These are phyloP conservation scores for Podarcis cretensis DNA, from an alignment of 2,113 vertebrate species.

Conservation along the genomic window DNA sequence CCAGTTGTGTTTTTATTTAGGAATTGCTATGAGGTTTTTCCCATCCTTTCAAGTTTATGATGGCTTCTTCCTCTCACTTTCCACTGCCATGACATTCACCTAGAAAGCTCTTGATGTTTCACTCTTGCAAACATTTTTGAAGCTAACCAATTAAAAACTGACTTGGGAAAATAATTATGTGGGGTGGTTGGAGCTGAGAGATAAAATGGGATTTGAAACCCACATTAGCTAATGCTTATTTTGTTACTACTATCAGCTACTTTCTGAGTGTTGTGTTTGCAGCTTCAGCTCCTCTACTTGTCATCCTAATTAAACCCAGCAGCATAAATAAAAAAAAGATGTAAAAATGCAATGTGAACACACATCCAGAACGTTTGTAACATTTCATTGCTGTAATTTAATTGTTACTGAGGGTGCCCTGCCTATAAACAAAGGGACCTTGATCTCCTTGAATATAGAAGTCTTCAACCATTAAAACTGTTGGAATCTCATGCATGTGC, in stretches of 20 bases:
- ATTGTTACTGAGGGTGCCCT: not conserved
- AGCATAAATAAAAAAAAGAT: not conserved
- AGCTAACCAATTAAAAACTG: slow-evolving; percentile 5
- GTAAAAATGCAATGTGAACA: not conserved
- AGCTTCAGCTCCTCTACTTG: not conserved
- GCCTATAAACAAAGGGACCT: not conserved
- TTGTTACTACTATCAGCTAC: not conserved
- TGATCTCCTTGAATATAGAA: not conserved
- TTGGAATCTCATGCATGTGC: not conserved
- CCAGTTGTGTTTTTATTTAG: not conserved
- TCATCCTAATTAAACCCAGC: slow-evolving; percentile 9
- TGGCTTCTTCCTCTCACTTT: not conserved
- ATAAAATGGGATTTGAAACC: slow-evolving; percentile 6
- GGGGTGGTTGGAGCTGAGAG: not conserved
- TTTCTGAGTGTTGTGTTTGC: not conserved
- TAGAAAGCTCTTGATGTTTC: not conserved
- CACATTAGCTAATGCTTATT: not conserved
- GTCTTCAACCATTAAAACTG: not conserved
- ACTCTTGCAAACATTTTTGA: not conserved
- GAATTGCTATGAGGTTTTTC: no score
- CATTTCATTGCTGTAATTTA: not conserved
- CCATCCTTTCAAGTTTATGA: not conserved
- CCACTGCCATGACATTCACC: not conserved
- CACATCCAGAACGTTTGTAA: not conserved
- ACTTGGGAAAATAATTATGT: not conserved